Conservation (phyloP, 2,888 invertebrate genomes). For the Melipona bicolor region DNA sequence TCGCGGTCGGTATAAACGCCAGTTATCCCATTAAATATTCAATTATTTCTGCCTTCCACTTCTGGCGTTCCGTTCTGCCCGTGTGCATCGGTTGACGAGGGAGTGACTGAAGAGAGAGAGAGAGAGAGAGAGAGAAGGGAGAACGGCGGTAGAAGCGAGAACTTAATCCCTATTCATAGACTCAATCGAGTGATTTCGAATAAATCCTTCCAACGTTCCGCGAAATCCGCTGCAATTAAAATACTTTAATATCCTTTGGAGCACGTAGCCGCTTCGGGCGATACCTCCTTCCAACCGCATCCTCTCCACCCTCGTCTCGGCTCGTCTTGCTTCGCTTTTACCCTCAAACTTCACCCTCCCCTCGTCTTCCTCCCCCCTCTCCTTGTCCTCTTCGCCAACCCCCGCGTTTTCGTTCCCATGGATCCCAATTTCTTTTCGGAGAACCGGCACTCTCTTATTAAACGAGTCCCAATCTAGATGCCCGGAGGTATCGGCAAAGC, state of each 20-base stretch:
- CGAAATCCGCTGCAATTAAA: slow-evolving; percentile 77
- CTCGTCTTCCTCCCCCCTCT: background rate
- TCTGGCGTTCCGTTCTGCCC: slow-evolving; percentile 48
- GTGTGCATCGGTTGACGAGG: slow-evolving; percentile 30
- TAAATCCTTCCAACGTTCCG: slow-evolving; percentile 74
- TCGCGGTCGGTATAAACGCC: slow-evolving; percentile 41
- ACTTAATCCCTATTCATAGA: slow-evolving; percentile 77
- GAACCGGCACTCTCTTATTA: slow-evolving; percentile 67
- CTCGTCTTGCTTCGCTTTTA: slow-evolving; percentile 60
- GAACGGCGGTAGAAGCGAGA: slow-evolving; percentile 3
- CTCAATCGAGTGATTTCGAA: slow-evolving; percentile 75
- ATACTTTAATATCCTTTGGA: slow-evolving; percentile 77
- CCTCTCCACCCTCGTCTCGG: slow-evolving; percentile 32
- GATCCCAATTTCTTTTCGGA: slow-evolving; percentile 66
- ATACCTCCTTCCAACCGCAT: slow-evolving; percentile 58
- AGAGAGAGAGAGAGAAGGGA: background rate
- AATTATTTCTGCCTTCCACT: slow-evolving; percentile 72
- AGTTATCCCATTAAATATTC: slow-evolving; percentile 74
- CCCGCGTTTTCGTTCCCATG: slow-evolving; percentile 18
- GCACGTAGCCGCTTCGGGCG: slow-evolving; percentile 70
- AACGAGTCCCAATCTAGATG: slow-evolving; percentile 65
- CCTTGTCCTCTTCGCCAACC: background rate
- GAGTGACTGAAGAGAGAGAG: slow-evolving; percentile 3
- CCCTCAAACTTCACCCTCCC: slow-evolving; percentile 28
- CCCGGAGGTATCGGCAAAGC: slow-evolving; percentile 61